Evolutionary conservation across 2,797 vertebrate genomes (phyloP), one percentile per base, ranked within the genome.

Genomic region (Gymnothorax javanicus): DNA sequence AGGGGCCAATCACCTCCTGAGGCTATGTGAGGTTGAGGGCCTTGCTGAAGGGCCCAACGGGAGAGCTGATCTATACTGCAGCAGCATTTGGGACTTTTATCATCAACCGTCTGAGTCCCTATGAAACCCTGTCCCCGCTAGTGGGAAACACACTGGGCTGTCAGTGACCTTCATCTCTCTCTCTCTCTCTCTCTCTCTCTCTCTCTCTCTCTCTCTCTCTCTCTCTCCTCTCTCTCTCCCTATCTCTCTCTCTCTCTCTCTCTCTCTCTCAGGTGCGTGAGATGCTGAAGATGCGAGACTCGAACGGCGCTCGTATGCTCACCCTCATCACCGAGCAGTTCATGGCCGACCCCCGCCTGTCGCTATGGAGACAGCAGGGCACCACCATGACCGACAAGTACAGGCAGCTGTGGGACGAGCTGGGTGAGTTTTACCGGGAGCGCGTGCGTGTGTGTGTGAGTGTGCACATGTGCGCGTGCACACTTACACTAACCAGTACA

Each of bases 381-480:
- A 98, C 98, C 0, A 97, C 98, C 93, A 99, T 99, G 97, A 99
- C 98, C 0, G 98, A 99, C 94, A 99, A 99, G 93, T 99, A 98
- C 90, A 94, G 98, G 89, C 98, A 99, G 94, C 97, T 99, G 73
- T 99, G 98, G 98, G 98, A 99, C 84, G 98, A 99, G 89, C 94
- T 99, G 73, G 98, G 98, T 99, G 95, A 97, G 96, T 94, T 62
- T 43, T 57, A 20, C 58, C 71, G 25, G 20, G 27, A 15, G 67
- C 8, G 2, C n/a, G 6, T 15, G 58, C 9, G 9, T 15, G 58
- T 11, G 15, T 59, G 62, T 3, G 2, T 43, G 33, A 1, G 33
- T 43, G 33, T 43, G 33, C 2, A 2, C 2, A 2, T 43, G 33
- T 43, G 33, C 33, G 33, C 33, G 33, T 2, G 58, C 58, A 4